These are phyloP conservation scores for Axis porcinus DNA, from an alignment of 2,113 vertebrate species.

Conservation along the genomic window DNA sequence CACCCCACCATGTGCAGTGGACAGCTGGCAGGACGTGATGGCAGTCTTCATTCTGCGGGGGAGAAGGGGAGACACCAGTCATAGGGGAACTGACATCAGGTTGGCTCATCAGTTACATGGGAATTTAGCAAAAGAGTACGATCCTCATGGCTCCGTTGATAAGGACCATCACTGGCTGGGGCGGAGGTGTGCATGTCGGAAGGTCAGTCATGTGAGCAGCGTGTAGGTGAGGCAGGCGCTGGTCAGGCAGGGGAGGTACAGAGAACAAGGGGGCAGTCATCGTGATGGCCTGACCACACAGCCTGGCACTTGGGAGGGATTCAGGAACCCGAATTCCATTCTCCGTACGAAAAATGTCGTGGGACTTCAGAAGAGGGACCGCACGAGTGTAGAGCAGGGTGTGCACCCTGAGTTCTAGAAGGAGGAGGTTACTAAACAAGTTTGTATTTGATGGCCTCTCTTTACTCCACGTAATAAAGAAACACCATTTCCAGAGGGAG, in stretches of 20 bases:
- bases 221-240: background rate
- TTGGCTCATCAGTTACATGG: background rate
- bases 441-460: background rate
- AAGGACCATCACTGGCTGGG: background rate
- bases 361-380: background rate
- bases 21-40: background rate
- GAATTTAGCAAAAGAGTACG: background rate
- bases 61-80: background rate
- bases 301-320: background rate
- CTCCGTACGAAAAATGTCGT: background rate
- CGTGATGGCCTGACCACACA: background rate
- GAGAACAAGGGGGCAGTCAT: background rate
- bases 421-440: background rate
- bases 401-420: background rate
- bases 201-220: background rate
- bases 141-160: background rate
- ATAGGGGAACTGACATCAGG: background rate
- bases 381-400: background rate
- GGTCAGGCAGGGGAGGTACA: background rate
- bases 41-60: background rate
- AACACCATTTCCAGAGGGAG: background rate
- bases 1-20: background rate
- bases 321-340: background rate
- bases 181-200: accelerated
- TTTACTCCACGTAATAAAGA: background rate